Evolutionary conservation across 2,113 vertebrate species (phyloP).

Genomic region (Pungitius pungitius): DNA sequence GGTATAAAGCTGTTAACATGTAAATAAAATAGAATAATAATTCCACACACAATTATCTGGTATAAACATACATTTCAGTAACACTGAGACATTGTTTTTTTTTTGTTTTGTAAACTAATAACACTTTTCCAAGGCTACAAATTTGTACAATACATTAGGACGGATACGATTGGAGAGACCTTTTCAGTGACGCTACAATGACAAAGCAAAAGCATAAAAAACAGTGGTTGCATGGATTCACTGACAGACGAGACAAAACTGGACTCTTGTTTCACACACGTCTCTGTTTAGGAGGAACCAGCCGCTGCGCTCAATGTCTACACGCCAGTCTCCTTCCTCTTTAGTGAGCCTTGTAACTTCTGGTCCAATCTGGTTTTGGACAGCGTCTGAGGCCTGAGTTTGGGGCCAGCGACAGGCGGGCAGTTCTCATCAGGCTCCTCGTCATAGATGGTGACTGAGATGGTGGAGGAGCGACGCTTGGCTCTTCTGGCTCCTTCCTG

Average conservation of each 20-base stretch:
- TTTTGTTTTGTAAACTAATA: slow-evolving; percentile 60
- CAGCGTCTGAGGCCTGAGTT: slow-evolving; percentile 65
- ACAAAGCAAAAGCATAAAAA: slow-evolving; percentile 29
- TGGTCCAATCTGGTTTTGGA: slow-evolving; percentile 69
- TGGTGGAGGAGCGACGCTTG: slow-evolving; percentile 40
- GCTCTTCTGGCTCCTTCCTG: slow-evolving; percentile 8
- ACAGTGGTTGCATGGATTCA: slow-evolving; percentile 25
- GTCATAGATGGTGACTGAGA: slow-evolving; percentile 18
- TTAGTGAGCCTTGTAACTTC: slow-evolving; percentile 56
- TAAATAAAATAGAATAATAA: slow-evolving; percentile 38
- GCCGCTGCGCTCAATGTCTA: slow-evolving; percentile 33
- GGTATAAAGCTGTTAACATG: slow-evolving; percentile 21
- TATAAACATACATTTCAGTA: slow-evolving; percentile 52
- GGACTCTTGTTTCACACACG: neutral
- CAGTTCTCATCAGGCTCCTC: slow-evolving; percentile 65
- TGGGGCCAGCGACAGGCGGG: slow-evolving; percentile 44
- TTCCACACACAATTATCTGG: slow-evolving; percentile 24
- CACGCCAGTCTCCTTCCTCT: slow-evolving; percentile 74
- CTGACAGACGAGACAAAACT: slow-evolving; percentile 2
- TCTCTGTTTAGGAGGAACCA: slow-evolving; percentile 20
- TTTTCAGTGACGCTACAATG: slow-evolving; percentile 52
- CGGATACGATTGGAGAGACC: slow-evolving; percentile 43
- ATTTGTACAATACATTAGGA: slow-evolving; percentile 53
- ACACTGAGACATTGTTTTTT: slow-evolving; percentile 18
- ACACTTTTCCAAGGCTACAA: slow-evolving; percentile 32